phyloP scores from a whole-genome alignment of 2,113 vertebrate species.

The Lanius collurio region DNA sequence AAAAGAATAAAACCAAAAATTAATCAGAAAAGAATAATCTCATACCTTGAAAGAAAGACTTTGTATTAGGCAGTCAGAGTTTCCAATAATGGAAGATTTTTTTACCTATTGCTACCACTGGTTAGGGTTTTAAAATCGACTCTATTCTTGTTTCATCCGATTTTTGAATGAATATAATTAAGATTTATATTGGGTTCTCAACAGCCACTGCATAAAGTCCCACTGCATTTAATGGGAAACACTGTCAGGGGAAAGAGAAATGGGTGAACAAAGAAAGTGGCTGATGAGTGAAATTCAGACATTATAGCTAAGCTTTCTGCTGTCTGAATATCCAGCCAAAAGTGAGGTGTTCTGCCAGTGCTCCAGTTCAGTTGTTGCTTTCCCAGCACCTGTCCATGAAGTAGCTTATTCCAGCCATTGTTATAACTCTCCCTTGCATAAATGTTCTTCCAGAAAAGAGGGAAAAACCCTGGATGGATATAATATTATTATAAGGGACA shows the following conservation, averaged over 20 bases:
- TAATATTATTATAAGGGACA: not conserved
- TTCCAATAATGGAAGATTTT: not conserved
- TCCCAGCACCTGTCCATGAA: constrained; percentile 35
- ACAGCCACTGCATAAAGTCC: not conserved
- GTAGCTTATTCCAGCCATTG: constrained; percentile 19
- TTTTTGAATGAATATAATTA: not conserved
- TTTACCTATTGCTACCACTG: not conserved
- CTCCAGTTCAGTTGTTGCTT: not conserved
- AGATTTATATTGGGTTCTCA: not conserved
- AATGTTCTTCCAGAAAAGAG: not conserved
- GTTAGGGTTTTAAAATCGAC: not conserved
- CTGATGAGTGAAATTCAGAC: not conserved
- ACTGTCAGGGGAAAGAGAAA: not conserved
- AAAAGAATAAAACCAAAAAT: not conserved
- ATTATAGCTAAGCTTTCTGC: not conserved
- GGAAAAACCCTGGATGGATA: not conserved
- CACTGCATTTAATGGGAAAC: not conserved
- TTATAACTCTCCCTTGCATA: not conserved
- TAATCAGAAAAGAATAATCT: not conserved
- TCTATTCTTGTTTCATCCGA: not conserved
- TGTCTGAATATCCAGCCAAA: not conserved
- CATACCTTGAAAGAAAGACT: not conserved
- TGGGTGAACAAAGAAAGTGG: not conserved
- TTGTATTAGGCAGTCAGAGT: not conserved
- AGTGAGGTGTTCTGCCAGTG: not conserved